Percentiles rank a stretch among this genome's conserved stretches.
Conservation (phyloP, 2,888 invertebrate genomes). For the Ecliptopera silaceata region DNA sequence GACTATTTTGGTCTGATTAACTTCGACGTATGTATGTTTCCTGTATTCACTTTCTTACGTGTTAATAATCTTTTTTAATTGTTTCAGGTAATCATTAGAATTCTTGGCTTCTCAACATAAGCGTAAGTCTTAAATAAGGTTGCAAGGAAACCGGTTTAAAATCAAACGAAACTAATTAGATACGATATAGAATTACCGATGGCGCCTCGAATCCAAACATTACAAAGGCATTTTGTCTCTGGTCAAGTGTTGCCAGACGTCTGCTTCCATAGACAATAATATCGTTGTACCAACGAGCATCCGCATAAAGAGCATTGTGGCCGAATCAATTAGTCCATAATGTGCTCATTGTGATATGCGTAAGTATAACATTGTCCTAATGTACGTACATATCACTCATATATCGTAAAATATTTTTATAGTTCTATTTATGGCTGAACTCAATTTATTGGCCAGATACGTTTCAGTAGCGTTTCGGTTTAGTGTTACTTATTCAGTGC, state of each 20-base stretch:
- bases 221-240: constrained; percentile 82
- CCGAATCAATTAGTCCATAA: constrained; percentile 80
- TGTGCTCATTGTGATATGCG: constrained; percentile 76
- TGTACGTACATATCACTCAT: constrained; percentile 66
- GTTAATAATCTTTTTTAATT: constrained; percentile 9
- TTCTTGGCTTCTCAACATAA: not conserved
- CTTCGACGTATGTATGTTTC: too few species aligned
- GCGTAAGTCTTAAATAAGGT: not conserved
- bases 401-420: constrained; percentile 80
- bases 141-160: constrained; percentile 19
- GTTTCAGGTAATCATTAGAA: constrained; percentile 26
- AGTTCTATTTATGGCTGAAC: constrained; percentile 75
- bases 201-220: constrained; percentile 74
- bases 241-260: constrained; percentile 81
- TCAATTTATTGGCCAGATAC: constrained; percentile 77
- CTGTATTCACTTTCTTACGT: too few species aligned
- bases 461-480: constrained; percentile 71
- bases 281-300: constrained; percentile 70
- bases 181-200: constrained; percentile 70
- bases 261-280: constrained; percentile 77
- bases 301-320: constrained; percentile 76
- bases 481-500: constrained; percentile 59
- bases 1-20: too few species aligned
- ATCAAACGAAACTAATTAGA: constrained; percentile 44
- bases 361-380: constrained; percentile 81